phyloP scores from a whole-genome alignment of 2,797 vertebrate species.

The Coccyzus lansbergi region DNA sequence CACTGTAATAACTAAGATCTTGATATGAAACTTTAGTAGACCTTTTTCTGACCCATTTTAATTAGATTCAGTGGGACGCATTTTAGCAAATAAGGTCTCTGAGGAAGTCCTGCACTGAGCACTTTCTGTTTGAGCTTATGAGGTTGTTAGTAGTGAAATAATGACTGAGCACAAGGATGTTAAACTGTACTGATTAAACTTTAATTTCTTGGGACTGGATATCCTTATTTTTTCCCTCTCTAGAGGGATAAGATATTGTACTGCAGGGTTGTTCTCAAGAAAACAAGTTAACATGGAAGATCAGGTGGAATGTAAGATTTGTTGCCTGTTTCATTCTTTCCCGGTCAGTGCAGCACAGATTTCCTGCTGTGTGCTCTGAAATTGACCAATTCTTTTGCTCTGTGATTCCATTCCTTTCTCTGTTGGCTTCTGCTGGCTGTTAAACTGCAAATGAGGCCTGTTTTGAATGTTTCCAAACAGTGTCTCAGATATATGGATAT shows the following conservation, averaged over 20 bases:
- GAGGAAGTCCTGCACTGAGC: neutral
- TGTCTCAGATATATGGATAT: neutral
- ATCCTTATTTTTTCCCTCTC: neutral
- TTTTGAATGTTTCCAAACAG: neutral
- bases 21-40: neutral
- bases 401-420: neutral
- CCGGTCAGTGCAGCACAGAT: neutral
- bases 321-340: neutral
- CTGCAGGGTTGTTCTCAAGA: neutral
- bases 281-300: neutral
- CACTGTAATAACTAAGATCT: neutral
- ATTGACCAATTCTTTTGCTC: neutral
- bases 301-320: neutral
- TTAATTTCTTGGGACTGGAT: neutral
- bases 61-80: neutral
- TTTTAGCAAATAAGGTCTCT: neutral
- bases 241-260: neutral
- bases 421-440: neutral
- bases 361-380: neutral
- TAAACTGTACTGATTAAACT: neutral
- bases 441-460: neutral
- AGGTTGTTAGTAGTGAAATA: neutral
- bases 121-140: neutral
- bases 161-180: neutral
- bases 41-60: neutral